phyloP scores from a whole-genome alignment of 2,888 invertebrate genomes.

The Laspeyria flexula region DNA sequence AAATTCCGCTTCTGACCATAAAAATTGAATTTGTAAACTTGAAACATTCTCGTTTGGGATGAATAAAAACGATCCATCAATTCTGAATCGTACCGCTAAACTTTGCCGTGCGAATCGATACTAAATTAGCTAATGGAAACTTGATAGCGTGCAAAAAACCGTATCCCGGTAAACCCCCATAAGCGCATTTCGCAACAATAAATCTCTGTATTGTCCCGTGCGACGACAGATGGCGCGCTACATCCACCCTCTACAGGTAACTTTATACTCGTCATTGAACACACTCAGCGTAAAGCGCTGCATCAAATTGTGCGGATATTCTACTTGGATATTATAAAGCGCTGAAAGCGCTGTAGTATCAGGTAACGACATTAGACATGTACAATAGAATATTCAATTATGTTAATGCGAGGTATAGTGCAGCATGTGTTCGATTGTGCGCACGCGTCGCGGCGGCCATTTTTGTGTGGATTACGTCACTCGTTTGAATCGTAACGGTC shows the following conservation, averaged over 20 bases:
- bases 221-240: conserved; percentile 77
- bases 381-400: conserved; percentile 79
- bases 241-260: conserved; percentile 72
- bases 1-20: conserved; percentile 62
- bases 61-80: conserved; percentile 83
- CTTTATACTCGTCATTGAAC: conserved; percentile 58
- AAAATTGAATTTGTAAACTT: conserved; percentile 74
- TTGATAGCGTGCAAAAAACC: conserved; percentile 82
- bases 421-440: conserved; percentile 71
- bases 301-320: conserved; percentile 7
- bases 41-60: conserved; percentile 66
- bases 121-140: conserved; percentile 85
- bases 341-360: conserved; percentile 41
- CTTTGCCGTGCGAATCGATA: conserved; percentile 74
- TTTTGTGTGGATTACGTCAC: conserved; percentile 63
- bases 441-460: conserved; percentile 63
- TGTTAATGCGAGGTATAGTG: conserved; percentile 62
- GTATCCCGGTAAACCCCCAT: conserved; percentile 71
- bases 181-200: conserved; percentile 79
- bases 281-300: conserved; percentile 50
- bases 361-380: conserved; percentile 76
- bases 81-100: conserved; percentile 66
- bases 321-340: conserved; percentile 18
- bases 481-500: conserved; percentile 60
- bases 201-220: conserved; percentile 74